A percentile compares a stretch with the other conserved stretches of the same genome.
Evolutionary conservation across 2,113 vertebrate species (phyloP).

Genomic region (Cygnus atratus): DNA sequence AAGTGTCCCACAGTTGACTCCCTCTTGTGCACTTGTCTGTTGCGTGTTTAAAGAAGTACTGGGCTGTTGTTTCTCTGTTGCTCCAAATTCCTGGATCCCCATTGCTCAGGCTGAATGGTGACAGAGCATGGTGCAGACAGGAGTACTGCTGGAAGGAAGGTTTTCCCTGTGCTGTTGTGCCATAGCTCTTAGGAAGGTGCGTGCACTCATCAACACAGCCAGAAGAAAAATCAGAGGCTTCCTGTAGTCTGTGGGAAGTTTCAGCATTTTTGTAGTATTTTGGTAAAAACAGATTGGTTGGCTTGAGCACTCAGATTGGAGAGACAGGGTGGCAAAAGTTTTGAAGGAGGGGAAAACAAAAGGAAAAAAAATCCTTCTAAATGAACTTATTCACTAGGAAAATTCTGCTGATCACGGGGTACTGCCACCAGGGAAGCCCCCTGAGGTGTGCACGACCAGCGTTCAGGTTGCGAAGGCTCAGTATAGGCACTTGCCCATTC

Average conservation of each 20-base stretch:
- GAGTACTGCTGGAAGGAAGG: neutral
- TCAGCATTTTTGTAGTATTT: neutral
- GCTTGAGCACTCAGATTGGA: neutral
- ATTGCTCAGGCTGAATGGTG: neutral
- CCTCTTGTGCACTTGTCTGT: neutral
- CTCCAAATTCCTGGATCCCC: neutral
- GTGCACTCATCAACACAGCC: fast-evolving
- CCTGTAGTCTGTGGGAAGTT: neutral
- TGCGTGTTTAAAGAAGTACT: neutral
- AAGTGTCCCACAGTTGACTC: neutral
- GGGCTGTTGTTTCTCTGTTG: neutral
- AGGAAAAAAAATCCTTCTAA: neutral
- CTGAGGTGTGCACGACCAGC: neutral
- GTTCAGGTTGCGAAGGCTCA: no score
- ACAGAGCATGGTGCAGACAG: neutral
- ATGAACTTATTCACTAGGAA: no score
- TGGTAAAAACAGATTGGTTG: neutral
- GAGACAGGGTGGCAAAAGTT: fast-evolving
- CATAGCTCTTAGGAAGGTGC: no score
- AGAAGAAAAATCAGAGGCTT: neutral
- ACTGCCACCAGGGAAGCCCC: neutral
- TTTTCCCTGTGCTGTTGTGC: neutral
- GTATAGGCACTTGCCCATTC: neutral
- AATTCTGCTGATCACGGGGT: no score
- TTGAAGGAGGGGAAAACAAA: neutral